Conservation (phyloP, 2,888 invertebrate species). For the Empis livida region DNA sequence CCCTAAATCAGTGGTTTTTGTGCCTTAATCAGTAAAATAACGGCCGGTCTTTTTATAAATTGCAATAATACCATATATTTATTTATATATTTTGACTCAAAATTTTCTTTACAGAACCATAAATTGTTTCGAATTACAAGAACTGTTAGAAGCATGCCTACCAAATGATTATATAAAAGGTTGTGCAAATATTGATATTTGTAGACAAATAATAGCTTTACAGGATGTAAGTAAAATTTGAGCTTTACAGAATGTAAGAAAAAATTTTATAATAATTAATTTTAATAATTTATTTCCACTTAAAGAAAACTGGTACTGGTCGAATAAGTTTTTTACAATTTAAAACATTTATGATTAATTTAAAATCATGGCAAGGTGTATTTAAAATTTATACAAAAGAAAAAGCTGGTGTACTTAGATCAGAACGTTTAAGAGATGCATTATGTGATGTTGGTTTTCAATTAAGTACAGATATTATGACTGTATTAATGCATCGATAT, state of each 20-base stretch:
- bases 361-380: conserved; percentile 82
- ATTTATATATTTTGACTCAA: no score
- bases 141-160: conserved; percentile 75
- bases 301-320: conserved; percentile 61
- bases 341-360: conserved; percentile 80
- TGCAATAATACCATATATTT: no score
- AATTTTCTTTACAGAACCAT: conserved; percentile 63
- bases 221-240: conserved; percentile 60
- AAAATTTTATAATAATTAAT: neutral
- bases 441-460: conserved; percentile 79
- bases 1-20: no score
- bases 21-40: no score
- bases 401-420: conserved; percentile 78
- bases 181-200: conserved; percentile 84
- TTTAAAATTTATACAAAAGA: conserved; percentile 84
- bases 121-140: conserved; percentile 82
- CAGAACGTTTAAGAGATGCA: conserved; percentile 73
- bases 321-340: conserved; percentile 74
- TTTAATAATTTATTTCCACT: conserved; percentile 6
- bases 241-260: neutral
- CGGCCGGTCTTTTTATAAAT: no score
- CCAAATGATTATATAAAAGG: conserved; percentile 93
- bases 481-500: conserved; percentile 69
- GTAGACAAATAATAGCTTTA: conserved; percentile 76
- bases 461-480: conserved; percentile 69